phyloP scores from a whole-genome alignment of 2,113 vertebrate species.

The Tetraodon nigroviridis region DNA sequence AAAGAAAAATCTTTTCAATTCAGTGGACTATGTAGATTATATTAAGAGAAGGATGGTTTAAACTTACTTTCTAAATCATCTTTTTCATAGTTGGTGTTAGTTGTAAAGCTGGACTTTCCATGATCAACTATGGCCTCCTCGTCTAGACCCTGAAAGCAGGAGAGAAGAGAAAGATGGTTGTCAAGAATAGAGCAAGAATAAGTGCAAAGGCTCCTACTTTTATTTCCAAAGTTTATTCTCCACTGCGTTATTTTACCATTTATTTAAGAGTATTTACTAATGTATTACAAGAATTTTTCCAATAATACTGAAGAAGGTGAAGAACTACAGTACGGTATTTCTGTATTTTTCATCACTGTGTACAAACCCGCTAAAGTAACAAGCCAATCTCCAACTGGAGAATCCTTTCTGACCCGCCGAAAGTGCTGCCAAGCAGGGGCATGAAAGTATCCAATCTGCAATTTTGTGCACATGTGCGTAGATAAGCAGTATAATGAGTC shows the following conservation, averaged over 20 bases:
- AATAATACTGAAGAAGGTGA: too few relatives aligned
- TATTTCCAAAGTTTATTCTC: not conserved
- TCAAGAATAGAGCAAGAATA: not conserved
- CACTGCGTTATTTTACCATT: too few relatives aligned
- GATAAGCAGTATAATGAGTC: constrained; percentile 56
- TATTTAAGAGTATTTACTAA: too few relatives aligned
- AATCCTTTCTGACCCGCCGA: constrained; percentile 9
- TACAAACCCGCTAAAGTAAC: constrained; percentile 2
- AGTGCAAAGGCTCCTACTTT: not conserved
- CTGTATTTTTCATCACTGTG: not conserved
- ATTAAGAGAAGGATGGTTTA: not conserved
- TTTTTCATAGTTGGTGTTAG: constrained; percentile 87
- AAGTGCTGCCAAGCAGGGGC: constrained; percentile 33
- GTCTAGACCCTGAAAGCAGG: constrained; percentile 82
- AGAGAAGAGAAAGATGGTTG: not conserved
- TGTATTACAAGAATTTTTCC: too few relatives aligned
- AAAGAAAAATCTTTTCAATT: too few relatives aligned
- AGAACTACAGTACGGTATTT: not conserved
- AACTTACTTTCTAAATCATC: constrained; percentile 94
- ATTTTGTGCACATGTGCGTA: constrained; percentile 13
- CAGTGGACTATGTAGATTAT: too few relatives aligned
- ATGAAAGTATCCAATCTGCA: constrained; percentile 41
- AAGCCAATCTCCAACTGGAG: constrained; percentile 17
- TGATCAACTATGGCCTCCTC: constrained; percentile 93
- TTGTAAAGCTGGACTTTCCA: constrained; percentile 89